These are phyloP conservation scores for Paradisaea rubra DNA, from an alignment of 2,113 vertebrate genomes.

Conservation along the genomic window DNA sequence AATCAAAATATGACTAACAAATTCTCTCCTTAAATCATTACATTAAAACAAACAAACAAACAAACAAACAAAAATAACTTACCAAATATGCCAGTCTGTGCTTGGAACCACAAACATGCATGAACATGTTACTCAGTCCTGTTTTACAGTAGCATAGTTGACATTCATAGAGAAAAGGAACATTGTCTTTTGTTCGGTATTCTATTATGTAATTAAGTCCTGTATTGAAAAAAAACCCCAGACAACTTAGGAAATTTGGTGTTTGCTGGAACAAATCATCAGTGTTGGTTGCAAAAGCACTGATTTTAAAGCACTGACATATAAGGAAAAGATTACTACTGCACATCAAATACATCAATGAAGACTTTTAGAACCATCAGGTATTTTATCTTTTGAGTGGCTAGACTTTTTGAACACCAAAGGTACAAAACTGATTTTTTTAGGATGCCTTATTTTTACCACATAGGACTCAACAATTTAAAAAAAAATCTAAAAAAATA, in stretches of 20 bases:
- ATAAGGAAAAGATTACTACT: not conserved
- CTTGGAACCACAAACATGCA: conserved; percentile 59
- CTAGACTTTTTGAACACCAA: not conserved
- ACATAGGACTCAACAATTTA: not conserved
- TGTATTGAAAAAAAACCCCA: not conserved
- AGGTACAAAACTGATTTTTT: not conserved
- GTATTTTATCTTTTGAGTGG: not conserved
- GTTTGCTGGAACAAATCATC: not conserved
- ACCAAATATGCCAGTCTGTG: conserved; percentile 58
- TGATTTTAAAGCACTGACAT: not conserved
- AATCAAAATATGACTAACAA: not conserved
- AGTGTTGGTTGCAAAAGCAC: not conserved
- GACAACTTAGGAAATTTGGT: not conserved
- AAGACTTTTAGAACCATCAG: not conserved
- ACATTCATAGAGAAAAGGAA: conserved; percentile 54
- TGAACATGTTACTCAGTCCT: conserved; percentile 55
- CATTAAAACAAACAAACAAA: not conserved
- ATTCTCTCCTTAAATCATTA: not conserved
- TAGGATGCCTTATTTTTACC: not conserved
- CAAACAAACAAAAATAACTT: not conserved
- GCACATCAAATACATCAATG: not conserved
- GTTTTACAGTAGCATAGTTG: conserved; percentile 37
- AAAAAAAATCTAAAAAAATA: not conserved
- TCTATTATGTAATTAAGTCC: conserved; percentile 60
- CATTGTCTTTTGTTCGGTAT: conserved; percentile 9